phyloP scores from a whole-genome alignment of 2,888 invertebrate species.

The Dexiosoma caninum region DNA sequence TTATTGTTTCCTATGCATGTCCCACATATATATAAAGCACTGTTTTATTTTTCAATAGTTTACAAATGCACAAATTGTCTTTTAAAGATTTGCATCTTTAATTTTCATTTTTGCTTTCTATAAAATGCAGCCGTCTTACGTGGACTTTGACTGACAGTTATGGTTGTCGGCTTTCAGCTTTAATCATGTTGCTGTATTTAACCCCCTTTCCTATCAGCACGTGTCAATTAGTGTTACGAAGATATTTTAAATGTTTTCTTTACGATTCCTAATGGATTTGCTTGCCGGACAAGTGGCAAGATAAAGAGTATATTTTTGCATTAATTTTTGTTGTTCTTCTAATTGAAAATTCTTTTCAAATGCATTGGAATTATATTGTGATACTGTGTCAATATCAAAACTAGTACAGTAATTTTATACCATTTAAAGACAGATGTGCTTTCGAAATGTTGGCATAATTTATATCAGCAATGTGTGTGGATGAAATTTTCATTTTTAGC shows the following conservation, averaged over 20 bases:
- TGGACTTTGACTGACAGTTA: conserved; percentile 53
- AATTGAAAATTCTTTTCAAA: conserved; percentile 37
- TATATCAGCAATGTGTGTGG: not conserved
- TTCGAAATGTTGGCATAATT: not conserved
- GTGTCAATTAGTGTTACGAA: conserved; percentile 8
- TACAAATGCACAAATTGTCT: conserved; percentile 30
- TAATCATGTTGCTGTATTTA: conserved; percentile 33
- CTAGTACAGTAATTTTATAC: not conserved
- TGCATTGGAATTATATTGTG: conserved; percentile 39
- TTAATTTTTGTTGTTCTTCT: not conserved
- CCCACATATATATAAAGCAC: not conserved
- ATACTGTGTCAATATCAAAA: conserved; percentile 18
- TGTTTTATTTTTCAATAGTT: not conserved
- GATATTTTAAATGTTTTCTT: conserved; percentile 19
- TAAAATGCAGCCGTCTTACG: conserved; percentile 39
- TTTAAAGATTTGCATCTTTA: conserved; percentile 36
- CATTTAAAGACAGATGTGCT: conserved; percentile 12
- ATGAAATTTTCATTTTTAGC: no score
- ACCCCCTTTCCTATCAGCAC: conserved; percentile 24
- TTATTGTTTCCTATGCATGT: no score
- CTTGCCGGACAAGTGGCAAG: conserved; percentile 24
- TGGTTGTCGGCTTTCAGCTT: conserved; percentile 51
- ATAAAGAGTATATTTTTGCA: conserved; percentile 12
- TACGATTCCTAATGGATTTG: conserved; percentile 37
- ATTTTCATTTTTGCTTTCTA: not conserved